phyloP scores from a whole-genome alignment of 2,888 invertebrate species.

The Seladonia tumulorum region DNA sequence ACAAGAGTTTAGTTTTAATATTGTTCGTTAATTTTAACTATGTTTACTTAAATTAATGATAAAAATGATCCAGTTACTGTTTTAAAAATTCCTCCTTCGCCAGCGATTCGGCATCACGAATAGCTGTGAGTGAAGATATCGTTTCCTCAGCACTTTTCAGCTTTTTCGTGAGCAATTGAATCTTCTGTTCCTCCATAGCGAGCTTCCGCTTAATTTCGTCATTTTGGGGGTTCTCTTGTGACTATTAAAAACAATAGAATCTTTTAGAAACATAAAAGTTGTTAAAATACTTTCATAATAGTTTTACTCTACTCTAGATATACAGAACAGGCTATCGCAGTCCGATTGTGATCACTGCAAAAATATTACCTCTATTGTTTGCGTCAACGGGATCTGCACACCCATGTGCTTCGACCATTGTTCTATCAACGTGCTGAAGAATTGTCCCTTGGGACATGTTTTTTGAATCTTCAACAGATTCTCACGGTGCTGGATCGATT shows the following conservation, averaged over 20 bases:
- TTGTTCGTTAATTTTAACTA: background rate
- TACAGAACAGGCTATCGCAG: background rate
- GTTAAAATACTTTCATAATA: background rate
- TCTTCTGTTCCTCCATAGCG: slow-evolving; percentile 30
- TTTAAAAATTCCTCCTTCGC: slow-evolving; percentile 56
- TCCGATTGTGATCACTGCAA: background rate
- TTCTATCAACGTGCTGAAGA: slow-evolving; percentile 56
- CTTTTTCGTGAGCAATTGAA: slow-evolving; percentile 64
- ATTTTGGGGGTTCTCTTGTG: slow-evolving; percentile 10
- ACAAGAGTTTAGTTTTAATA: background rate
- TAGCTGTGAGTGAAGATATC: slow-evolving; percentile 39
- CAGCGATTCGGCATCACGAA: slow-evolving; percentile 39
- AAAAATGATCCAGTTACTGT: slow-evolving; percentile 31
- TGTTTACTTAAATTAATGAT: background rate
- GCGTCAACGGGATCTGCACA: slow-evolving; percentile 9
- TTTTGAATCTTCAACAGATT: slow-evolving; percentile 47
- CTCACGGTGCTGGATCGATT: background rate
- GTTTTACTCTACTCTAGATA: background rate
- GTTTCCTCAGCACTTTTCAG: slow-evolving; percentile 56
- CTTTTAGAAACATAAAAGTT: background rate
- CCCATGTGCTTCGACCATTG: slow-evolving; percentile 61
- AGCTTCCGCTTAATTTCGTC: slow-evolving; percentile 25
- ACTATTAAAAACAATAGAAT: background rate
- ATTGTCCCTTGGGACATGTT: slow-evolving; percentile 40
- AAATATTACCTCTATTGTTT: slow-evolving; percentile 30